phyloP scores from a whole-genome alignment of 2,113 vertebrate species.

The Apodemus sylvaticus region DNA sequence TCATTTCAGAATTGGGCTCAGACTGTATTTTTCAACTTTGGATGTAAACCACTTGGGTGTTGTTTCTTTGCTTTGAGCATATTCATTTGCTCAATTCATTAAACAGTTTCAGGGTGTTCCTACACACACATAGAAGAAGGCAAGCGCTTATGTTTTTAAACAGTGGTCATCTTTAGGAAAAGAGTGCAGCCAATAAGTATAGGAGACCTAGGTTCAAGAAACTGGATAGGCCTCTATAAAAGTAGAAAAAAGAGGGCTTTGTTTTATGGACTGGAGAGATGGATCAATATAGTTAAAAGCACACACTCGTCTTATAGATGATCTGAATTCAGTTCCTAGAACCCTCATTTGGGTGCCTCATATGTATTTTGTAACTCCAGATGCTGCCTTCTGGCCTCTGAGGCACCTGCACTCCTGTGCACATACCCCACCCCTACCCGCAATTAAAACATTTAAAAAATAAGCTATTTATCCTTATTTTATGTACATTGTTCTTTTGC shows the following conservation, averaged over 20 bases:
- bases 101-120: not conserved
- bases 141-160: not conserved
- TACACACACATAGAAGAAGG: not conserved
- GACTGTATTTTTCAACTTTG: constrained; percentile 50
- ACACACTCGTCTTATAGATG: not conserved
- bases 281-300: not conserved
- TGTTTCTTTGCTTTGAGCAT: constrained; percentile 37
- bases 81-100: not conserved
- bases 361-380: not conserved
- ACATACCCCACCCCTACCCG: not conserved
- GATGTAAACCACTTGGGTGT: constrained; percentile 32
- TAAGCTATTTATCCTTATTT: too few relatives aligned
- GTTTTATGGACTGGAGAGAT: not conserved
- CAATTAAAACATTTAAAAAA: not conserved
- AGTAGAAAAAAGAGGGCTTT: not conserved
- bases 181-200: not conserved
- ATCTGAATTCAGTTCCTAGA: not conserved
- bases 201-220: not conserved
- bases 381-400: not conserved
- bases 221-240: not conserved
- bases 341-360: too few relatives aligned
- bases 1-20: constrained; percentile 37
- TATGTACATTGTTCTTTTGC: too few relatives aligned
- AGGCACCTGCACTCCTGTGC: not conserved
- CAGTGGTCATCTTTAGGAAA: not conserved